Evolutionary conservation across 2,797 vertebrate genomes (phyloP), one percentile per base, ranked within the genome.

Genomic region (Pampus argenteus): DNA sequence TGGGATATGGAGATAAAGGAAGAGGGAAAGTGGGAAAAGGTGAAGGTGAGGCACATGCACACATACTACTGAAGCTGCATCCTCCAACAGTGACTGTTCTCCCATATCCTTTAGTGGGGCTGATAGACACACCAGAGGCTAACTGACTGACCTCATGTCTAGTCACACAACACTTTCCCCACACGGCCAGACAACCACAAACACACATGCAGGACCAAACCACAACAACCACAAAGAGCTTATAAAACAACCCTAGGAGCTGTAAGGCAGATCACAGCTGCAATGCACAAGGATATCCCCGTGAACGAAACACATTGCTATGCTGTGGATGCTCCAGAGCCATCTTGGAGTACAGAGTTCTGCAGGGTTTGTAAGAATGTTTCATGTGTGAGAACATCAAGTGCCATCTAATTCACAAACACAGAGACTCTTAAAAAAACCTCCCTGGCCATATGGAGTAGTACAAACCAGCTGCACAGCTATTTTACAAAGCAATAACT

Each of bases 401-500:
- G 54, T 45, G 67, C 55, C 60, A 55, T 60, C 55, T 42, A 68
- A 82, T 63, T 76, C 67, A 71, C 78, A 76, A 78, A 88, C 50
- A 78, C 17, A 14, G 82, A 79, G 74, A 68, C 76, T 76, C 76
- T 90, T 85, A 78, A 85, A 88, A 85, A 38, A 26, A 14, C 44
- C 56, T 68, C 77, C 52, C 48, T 13, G 68, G 66, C 71, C 83
- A 79, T 82, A 80, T 74, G 87, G 74, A 62, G 54, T 76, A 54
- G 68, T 63, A 75, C 56, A 72, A 58, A 83, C 63, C 88, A 78
- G 78, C 87, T 87, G 89, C 86, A 78, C 76, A 72, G 73, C 23
- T 66, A 22, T 86, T 92, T 88, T 83, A 85, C 70, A 79, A 79
- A 73, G 82, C 84, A 86, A 89, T 90, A 89, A 89, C 74, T 70